Conservation (phyloP, 2,113 vertebrate species). For the Sander lucioperca region DNA sequence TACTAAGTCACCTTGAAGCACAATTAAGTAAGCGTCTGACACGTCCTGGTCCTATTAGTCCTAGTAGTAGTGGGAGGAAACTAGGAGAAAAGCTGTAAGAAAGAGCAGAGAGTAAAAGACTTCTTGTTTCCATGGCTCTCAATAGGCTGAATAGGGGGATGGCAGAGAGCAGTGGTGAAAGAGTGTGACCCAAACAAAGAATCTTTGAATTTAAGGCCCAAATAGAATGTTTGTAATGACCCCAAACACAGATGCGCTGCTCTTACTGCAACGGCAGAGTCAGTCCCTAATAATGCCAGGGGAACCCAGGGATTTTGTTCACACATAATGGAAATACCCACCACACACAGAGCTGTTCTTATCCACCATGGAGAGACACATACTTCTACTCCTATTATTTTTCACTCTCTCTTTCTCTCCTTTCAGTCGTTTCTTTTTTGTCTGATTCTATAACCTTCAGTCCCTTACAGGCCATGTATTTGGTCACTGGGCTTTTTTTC, state of each 20-base stretch:
- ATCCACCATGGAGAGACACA: constrained; percentile 48
- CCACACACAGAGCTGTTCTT: constrained; percentile 65
- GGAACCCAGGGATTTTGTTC: constrained; percentile 68
- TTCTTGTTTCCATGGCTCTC: constrained; percentile 79
- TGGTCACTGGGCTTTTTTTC: constrained; percentile 24
- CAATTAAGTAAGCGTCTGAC: constrained; percentile 79
- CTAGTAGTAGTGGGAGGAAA: constrained; percentile 49
- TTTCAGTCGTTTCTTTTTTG: constrained; percentile 35
- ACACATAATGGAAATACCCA: constrained; percentile 65
- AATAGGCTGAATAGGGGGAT: constrained; percentile 75
- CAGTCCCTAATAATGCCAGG: constrained; percentile 66
- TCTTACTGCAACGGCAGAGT: constrained; percentile 59
- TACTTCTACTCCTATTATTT: constrained; percentile 51
- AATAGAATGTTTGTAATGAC: constrained; percentile 77
- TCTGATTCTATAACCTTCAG: constrained; percentile 42
- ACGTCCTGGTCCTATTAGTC: constrained; percentile 69
- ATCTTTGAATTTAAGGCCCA: constrained; percentile 73
- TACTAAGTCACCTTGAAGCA: constrained; percentile 80
- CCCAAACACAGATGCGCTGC: constrained; percentile 73
- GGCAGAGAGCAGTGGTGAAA: constrained; percentile 71
- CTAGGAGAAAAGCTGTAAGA: constrained; percentile 56
- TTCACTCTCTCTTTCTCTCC: constrained; percentile 34
- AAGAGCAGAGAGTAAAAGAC: constrained; percentile 70
- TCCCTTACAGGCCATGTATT: constrained; percentile 36
- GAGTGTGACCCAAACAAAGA: constrained; percentile 79